Evolutionary conservation across 2,888 invertebrate genomes (phyloP), one percentile per base, ranked within the genome.

Genomic region (Trimorus sp.): DNA sequence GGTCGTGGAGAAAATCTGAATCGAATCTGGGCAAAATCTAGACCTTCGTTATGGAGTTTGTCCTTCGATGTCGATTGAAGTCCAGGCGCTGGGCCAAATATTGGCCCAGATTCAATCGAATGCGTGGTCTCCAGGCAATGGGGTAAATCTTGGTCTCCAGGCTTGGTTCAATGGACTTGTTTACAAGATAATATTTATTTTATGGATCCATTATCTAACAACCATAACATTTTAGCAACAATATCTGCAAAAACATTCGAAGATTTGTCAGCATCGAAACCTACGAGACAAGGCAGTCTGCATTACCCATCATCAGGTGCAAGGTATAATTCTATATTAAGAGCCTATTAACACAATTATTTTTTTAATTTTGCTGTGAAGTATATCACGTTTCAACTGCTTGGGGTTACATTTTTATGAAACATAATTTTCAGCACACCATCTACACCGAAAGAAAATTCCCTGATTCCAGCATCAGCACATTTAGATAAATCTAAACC

Each of bases 201-300:
- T 26, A 26, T 26, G 26, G 1, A 38, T 59, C 8, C 12, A n/a
- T 26, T 7, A 59, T 38, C 0, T 2, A 59, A 45, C 14, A 8
- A 14, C 15, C 3, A 51, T 51, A 51, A 51, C 8, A 51, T 69
- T 63, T 6, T 37, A 81, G 81, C 62, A 5, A 73, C 73, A 15
- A 79, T 78, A 16, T 80, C 80, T 36, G 79, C 76, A 53, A 77
- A 76, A 68, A 83, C 76, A 36, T 74, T 79, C 36, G 83, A 77
- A 70, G 83, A 77, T 77, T 62, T 83, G 38, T 79, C 83, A 36
- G 79, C 79, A 16, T 76, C 83, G 11, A 83, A 83, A 62, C 83
- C 83, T 15, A 76, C 76, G 12, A 65, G 79, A 49, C 83, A 83
- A 58, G 60, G 65, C 7, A 76, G 63, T 68, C 0, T 71, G 53